phyloP scores from a whole-genome alignment of 1,140 invertebrate genomes.

The Trichogramma pretiosum region DNA sequence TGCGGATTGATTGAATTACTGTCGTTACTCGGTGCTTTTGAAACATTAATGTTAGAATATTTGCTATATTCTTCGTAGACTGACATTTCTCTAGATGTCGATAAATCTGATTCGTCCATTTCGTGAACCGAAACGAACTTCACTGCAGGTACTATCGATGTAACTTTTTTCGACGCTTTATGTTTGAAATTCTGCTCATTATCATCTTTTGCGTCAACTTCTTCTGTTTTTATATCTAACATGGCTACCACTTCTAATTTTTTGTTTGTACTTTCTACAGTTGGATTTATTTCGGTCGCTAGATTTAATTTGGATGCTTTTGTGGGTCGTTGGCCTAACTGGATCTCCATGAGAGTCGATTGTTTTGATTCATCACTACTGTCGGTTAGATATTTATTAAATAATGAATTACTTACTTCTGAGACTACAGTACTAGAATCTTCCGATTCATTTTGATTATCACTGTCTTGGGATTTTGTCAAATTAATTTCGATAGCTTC shows the following conservation, averaged over 20 bases:
- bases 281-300: slow-evolving; percentile 7
- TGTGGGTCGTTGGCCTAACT: neutral
- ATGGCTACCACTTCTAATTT: slow-evolving; percentile 14
- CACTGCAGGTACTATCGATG: too few relatives aligned
- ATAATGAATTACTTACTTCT: slow-evolving; percentile 11
- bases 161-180: too few relatives aligned
- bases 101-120: too few relatives aligned
- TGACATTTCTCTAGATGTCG: too few relatives aligned
- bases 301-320: slow-evolving; percentile 3
- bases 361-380: slow-evolving; percentile 9
- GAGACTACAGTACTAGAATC: neutral
- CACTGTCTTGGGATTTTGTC: too few relatives aligned
- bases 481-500: too few relatives aligned
- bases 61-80: too few relatives aligned
- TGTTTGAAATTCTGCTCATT: too few relatives aligned
- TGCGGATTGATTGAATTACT: neutral
- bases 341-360: slow-evolving; percentile 1
- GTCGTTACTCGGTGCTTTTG: too few relatives aligned
- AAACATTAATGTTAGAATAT: too few relatives aligned
- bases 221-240: neutral
- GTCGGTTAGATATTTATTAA: slow-evolving; percentile 3
- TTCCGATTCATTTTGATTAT: too few relatives aligned
- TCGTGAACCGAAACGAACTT: too few relatives aligned
- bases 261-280: neutral
- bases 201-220: neutral